Evolutionary conservation across 2,888 invertebrate genomes (phyloP).

Genomic region (Drosophila vallismaia): DNA sequence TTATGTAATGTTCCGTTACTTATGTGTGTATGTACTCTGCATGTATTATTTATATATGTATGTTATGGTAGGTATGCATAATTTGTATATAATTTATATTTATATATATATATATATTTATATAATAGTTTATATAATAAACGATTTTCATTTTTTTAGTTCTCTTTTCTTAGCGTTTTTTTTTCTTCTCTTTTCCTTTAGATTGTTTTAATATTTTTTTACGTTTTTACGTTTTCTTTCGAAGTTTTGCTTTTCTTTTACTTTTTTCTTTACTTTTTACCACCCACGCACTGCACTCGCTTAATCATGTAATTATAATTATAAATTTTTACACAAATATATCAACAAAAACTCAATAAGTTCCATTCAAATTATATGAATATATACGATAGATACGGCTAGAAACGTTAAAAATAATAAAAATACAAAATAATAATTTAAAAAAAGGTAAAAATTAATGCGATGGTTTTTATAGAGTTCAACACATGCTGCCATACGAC

Average conservation of each 20-base stretch:
- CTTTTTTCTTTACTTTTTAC: constrained; percentile 11
- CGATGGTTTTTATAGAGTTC: constrained; percentile 79
- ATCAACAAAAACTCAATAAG: constrained; percentile 70
- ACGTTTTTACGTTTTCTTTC: constrained; percentile 9
- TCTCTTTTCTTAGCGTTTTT: constrained; percentile 25
- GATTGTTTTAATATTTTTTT: constrained; percentile 24
- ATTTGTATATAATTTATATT: constrained; percentile 44
- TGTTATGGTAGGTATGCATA: constrained; percentile 53
- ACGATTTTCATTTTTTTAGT: constrained; percentile 48
- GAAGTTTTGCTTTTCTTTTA: constrained; percentile 6
- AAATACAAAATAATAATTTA: constrained; percentile 72
- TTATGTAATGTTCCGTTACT: constrained; percentile 55
- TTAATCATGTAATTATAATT: constrained; percentile 37
- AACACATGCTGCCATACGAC: constrained; percentile 43
- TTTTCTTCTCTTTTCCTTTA: constrained; percentile 20
- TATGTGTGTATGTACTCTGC: constrained; percentile 46
- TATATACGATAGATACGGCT: constrained; percentile 15
- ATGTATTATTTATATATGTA: constrained; percentile 52
- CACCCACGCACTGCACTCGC: constrained; percentile 17
- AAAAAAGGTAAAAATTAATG: constrained; percentile 72
- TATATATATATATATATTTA: constrained; percentile 46
- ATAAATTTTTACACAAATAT: constrained; percentile 56
- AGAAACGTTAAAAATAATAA: constrained; percentile 39
- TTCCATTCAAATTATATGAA: constrained; percentile 48
- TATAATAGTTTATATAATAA: constrained; percentile 57